phyloP scores from a whole-genome alignment of 2,888 invertebrate species.

The Eristalinus sepulchralis region DNA sequence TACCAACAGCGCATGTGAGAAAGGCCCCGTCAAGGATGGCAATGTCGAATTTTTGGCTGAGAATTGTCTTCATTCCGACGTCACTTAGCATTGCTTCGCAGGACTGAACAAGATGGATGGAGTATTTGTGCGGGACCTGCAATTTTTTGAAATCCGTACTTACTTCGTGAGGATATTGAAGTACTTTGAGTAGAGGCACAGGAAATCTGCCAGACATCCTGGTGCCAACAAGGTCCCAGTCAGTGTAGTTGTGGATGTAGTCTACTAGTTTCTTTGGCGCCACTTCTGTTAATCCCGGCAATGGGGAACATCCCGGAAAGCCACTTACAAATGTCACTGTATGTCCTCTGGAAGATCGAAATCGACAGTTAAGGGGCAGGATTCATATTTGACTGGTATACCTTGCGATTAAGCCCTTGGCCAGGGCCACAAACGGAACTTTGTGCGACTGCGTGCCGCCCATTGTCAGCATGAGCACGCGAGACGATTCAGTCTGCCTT shows the following conservation, averaged over 20 bases:
- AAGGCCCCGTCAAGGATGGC: conserved; percentile 88
- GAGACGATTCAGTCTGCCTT: conserved; percentile 45
- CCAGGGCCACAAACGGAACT: conserved; percentile 89
- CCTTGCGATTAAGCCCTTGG: conserved; percentile 85
- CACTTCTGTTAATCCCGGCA: conserved; percentile 86
- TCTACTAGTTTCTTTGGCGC: conserved; percentile 86
- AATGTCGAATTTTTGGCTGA: conserved; percentile 84
- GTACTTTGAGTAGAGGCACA: conserved; percentile 85
- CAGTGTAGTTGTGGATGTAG: conserved; percentile 88
- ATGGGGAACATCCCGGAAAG: conserved; percentile 87
- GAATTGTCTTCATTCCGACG: conserved; percentile 84
- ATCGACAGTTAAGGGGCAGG: too few species aligned
- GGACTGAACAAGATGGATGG: conserved; percentile 82
- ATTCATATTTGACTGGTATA: too few species aligned
- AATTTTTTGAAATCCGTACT: background rate
- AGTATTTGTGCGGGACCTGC: background rate
- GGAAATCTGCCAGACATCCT: conserved; percentile 87
- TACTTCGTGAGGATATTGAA: conserved; percentile 86
- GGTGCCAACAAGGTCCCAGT: conserved; percentile 89
- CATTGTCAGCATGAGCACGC: conserved; percentile 84
- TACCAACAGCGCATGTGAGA: conserved; percentile 88
- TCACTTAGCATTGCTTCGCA: conserved; percentile 86
- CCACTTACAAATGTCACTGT: conserved; percentile 89
- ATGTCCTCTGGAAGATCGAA: conserved; percentile 85
- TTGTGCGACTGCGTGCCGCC: conserved; percentile 91